phyloP scores from a whole-genome alignment of 2,113 vertebrate species.

The Atlantisia rogersi region DNA sequence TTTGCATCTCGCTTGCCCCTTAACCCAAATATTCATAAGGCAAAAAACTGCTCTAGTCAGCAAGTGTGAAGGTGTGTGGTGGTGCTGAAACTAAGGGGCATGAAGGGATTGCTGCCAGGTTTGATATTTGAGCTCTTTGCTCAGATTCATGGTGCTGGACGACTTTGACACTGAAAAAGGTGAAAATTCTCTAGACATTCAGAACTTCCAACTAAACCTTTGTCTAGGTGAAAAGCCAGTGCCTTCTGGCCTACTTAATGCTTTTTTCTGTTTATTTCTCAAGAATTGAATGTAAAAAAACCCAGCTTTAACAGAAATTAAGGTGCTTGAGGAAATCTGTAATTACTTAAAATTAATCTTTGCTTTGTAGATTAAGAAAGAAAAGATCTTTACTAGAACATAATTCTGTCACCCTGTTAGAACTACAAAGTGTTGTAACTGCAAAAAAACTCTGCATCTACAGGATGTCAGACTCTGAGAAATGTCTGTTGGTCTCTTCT shows the following conservation, averaged over 20 bases:
- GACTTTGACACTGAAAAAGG: neutral
- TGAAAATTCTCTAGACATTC: neutral
- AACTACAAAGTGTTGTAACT: neutral
- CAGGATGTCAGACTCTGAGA: neutral
- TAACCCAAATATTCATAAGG: neutral
- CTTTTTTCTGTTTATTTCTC: neutral
- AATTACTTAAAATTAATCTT: neutral
- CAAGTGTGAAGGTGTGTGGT: neutral
- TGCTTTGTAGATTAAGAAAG: neutral
- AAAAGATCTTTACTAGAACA: neutral
- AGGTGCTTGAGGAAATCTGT: neutral
- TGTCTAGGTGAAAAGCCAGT: neutral
- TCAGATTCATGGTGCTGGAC: neutral
- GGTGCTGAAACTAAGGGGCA: neutral
- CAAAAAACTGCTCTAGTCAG: neutral
- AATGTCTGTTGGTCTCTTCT: neutral
- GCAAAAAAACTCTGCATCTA: no score
- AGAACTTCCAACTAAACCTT: neutral
- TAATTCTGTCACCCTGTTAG: neutral
- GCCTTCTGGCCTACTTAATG: neutral
- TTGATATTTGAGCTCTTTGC: neutral
- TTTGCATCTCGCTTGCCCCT: neutral
- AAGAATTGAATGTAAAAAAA: neutral
- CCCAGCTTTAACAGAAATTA: neutral
- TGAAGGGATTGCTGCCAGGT: neutral